Evolutionary conservation across 2,888 invertebrate genomes (phyloP).

Genomic region (Eumacrocentrus americanus): DNA sequence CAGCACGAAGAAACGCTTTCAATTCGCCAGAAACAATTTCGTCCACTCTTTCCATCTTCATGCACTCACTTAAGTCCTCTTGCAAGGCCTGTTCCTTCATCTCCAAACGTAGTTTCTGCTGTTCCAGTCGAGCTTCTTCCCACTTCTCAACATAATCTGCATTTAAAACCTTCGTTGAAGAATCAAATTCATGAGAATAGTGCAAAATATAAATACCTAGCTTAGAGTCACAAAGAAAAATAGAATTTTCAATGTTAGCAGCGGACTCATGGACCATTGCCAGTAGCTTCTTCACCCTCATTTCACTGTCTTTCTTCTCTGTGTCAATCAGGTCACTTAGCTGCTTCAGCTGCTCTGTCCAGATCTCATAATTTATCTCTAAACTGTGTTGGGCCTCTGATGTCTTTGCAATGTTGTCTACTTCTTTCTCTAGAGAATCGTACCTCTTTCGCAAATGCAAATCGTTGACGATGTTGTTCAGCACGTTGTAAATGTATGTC

Average conservation of each 20-base stretch:
- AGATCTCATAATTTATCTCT: conserved; percentile 41
- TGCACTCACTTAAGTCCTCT: conserved; percentile 37
- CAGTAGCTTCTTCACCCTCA: conserved; percentile 31
- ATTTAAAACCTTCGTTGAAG: too few relatives aligned
- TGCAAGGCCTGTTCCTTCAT: conserved; percentile 38
- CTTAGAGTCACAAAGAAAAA: conserved; percentile 38
- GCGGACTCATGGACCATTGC: conserved; percentile 35
- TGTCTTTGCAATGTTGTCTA: conserved; percentile 40
- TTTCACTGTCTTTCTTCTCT: conserved; percentile 35
- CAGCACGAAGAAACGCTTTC: conserved; percentile 33
- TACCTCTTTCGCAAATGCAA: conserved; percentile 36
- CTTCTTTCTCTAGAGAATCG: conserved; percentile 40
- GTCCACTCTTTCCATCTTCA: conserved; percentile 35
- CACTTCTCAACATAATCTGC: conserved; percentile 45
- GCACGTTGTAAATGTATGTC: conserved; percentile 40
- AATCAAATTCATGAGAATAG: too few relatives aligned
- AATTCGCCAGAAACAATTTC: conserved; percentile 41
- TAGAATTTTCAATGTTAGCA: conserved; percentile 39
- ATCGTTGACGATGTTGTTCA: conserved; percentile 37
- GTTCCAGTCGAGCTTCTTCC: conserved; percentile 47
- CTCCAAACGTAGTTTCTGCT: conserved; percentile 39
- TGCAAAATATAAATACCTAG: too few relatives aligned
- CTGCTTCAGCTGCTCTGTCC: conserved; percentile 40
- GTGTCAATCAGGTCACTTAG: conserved; percentile 37
- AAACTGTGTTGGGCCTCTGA: conserved; percentile 41